Conservation (phyloP, 2,797 vertebrate genomes). For the Masticophis lateralis region DNA sequence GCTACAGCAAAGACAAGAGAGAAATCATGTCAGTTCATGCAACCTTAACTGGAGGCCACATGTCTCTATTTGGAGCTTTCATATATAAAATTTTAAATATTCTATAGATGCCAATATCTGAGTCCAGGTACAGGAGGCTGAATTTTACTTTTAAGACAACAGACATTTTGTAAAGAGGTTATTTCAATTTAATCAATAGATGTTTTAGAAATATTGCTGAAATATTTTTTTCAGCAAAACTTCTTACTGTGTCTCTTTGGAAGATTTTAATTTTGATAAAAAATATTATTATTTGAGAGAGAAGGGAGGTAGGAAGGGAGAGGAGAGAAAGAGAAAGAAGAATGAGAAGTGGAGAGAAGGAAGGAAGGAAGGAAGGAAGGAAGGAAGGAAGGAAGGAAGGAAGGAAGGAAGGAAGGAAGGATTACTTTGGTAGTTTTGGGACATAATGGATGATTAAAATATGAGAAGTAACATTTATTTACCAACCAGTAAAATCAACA, state of each 20-base stretch:
- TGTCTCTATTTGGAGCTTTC: not conserved
- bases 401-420: not conserved
- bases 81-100: not conserved
- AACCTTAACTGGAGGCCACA: constrained; percentile 41
- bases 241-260: not conserved
- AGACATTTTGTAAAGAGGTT: not conserved
- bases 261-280: not conserved
- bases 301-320: not conserved
- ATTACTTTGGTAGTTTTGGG: not conserved
- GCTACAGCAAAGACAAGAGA: not conserved
- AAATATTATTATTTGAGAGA: not conserved
- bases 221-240: not conserved
- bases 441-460: not conserved
- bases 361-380: not conserved
- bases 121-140: not conserved
- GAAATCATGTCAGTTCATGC: constrained; percentile 42
- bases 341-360: not conserved
- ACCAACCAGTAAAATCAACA: not conserved
- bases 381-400: not conserved
- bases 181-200: not conserved
- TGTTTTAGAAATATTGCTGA: not conserved
- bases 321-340: not conserved
- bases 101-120: not conserved
- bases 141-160: not conserved
- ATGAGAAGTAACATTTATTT: not conserved